Percentiles rank a stretch among this genome's conserved stretches.
These are phyloP conservation scores for Cavia porcellus DNA, from an alignment of 2,113 vertebrate species.

Conservation along the genomic window DNA sequence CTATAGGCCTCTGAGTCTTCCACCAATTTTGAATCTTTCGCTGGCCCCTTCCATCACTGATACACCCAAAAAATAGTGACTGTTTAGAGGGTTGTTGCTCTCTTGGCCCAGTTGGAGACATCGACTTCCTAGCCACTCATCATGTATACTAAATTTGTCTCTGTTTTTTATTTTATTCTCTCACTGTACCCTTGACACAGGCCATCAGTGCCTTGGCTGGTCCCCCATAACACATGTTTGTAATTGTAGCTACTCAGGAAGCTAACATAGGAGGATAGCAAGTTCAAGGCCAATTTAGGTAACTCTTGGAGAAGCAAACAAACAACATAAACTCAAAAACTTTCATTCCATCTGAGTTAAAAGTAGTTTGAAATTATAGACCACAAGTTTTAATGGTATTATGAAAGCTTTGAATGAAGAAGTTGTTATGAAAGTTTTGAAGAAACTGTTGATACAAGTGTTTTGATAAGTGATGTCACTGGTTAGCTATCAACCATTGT, in stretches of 20 bases:
- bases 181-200: no score
- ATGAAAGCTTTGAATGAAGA: not conserved
- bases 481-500: not conserved
- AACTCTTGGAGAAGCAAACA: not conserved
- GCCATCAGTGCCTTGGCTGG: no score
- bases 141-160: no score
- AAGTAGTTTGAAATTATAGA: not conserved
- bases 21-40: no score
- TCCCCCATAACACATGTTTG: no score
- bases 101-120: no score
- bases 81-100: no score
- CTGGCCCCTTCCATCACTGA: no score
- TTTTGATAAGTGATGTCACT: not conserved
- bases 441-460: not conserved
- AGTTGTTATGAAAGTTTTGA: not conserved
- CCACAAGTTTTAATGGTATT: not conserved
- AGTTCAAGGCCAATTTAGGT: not conserved
- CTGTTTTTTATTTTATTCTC: no score
- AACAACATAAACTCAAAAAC: not conserved
- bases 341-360: not conserved
- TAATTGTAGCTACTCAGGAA: not conserved
- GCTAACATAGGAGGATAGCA: not conserved
- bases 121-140: no score
- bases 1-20: no score
- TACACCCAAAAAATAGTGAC: no score